phyloP scores from a whole-genome alignment of 2,113 vertebrate species.

The Brachyistius frenatus region DNA sequence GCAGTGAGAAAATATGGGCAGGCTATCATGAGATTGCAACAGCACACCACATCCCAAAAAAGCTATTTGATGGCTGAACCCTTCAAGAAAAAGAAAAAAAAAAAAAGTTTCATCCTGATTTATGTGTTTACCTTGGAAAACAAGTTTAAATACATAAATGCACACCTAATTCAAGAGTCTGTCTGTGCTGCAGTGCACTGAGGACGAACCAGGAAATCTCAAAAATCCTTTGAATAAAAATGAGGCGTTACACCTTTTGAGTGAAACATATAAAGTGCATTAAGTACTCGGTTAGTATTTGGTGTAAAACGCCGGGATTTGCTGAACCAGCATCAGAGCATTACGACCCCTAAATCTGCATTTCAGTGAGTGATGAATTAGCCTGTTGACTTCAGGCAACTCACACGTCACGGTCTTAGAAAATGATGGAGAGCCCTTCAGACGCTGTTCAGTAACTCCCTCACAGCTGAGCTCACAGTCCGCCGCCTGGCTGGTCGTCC shows the following conservation, averaged over 20 bases:
- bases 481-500: conserved; percentile 10
- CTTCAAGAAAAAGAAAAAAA: not conserved
- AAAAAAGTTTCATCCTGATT: conserved; percentile 10
- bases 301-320: too few species aligned
- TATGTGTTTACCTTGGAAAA: conserved; percentile 12
- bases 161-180: not conserved
- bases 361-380: too few species aligned
- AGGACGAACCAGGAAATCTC: not conserved
- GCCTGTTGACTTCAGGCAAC: too few species aligned
- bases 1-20: conserved; percentile 32
- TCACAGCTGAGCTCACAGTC: conserved; percentile 37
- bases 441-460: conserved; percentile 20
- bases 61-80: conserved; percentile 14
- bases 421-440: conserved; percentile 34
- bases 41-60: conserved; percentile 4
- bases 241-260: not conserved
- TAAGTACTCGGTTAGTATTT: too few species aligned
- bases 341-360: too few species aligned
- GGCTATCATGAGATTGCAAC: conserved; percentile 24
- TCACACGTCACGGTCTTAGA: conserved; percentile 10
- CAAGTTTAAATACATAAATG: conserved; percentile 6
- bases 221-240: not conserved
- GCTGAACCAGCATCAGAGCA: too few species aligned
- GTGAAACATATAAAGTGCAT: not conserved
- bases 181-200: not conserved